Base-by-base conservation (phyloP, 2,113 vertebrate species). In the Emydura subglobosa region DNA sequence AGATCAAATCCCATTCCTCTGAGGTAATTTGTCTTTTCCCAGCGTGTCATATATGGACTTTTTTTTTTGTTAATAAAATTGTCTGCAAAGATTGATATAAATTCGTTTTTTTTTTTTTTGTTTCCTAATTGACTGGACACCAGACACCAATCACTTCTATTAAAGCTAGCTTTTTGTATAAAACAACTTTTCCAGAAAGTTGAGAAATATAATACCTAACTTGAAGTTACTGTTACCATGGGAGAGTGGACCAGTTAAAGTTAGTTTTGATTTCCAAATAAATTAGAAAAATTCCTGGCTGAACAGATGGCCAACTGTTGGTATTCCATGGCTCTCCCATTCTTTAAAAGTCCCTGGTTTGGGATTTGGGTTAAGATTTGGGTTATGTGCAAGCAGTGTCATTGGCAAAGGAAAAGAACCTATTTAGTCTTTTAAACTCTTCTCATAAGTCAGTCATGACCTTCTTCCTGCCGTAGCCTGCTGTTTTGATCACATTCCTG, bases 361-460 rank as follows among this genome's bases (percentile, higher is more conserved):
- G 34, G 34, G 61, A 68, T 61, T 61, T 61, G 29, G 29, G 29
- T 61, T 61, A 61, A 14, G 29, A 61, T 61, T 61, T 61, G 57
- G 29, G 5, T 65, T 68, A 68, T 68, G 34, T 68, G 61, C 61
- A n/a, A n/a, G 5, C 6, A 7, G 61, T 68, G 34, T 21, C 31
- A 68, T 34, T 68, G 34, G 34, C 14, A 7, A 68, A 68, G 34
- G 34, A 68, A 68, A 68, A n/a, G 3, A n/a, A 68, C 17, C 89
- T 84, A 74, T 84, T 90, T 92, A 94, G 93, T 95, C 80, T 82
- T 90, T 94, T 91, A 95, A 96, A 88, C 88, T 85, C 85, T 74
- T 91, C 79, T 27, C 34, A 76, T 57, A 90, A 88, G 84, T 93
- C 92, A 91, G 0, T 84, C 57, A 25, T 11, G 81, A 91, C n/a